Evolutionary conservation across 2,113 vertebrate species (phyloP).

Genomic region (Pomatostomus ruficeps): DNA sequence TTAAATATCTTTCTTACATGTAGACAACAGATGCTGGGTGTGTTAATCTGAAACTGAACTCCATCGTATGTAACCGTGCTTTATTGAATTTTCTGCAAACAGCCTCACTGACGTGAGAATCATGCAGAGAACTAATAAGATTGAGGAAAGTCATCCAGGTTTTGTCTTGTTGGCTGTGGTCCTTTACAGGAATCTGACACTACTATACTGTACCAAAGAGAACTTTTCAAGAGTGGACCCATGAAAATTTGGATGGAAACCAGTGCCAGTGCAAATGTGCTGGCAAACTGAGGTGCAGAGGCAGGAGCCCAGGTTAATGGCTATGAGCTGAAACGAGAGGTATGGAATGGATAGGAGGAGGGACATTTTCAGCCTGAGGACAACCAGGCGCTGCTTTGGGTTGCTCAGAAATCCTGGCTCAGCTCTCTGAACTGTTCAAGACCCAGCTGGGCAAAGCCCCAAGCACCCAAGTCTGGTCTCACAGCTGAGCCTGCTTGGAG

Average conservation of each 20-base stretch:
- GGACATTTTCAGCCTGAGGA: neutral
- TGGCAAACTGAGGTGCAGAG: neutral
- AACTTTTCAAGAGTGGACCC: neutral
- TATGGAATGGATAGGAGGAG: neutral
- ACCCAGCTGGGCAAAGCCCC: neutral
- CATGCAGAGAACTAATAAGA: neutral
- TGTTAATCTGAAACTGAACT: neutral
- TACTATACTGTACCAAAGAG: neutral
- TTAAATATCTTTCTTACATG: neutral
- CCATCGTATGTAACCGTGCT: neutral
- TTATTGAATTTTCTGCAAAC: neutral
- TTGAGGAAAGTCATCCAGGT: neutral
- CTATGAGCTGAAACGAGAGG: neutral
- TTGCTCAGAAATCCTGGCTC: neutral
- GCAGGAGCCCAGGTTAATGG: neutral
- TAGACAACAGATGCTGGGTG: neutral
- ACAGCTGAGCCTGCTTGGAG: neutral
- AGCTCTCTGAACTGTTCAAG: neutral
- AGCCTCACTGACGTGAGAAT: neutral
- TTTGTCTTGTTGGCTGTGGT: neutral
- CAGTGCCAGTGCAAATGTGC: neutral
- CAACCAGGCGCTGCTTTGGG: rapidly evolving
- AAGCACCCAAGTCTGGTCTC: neutral
- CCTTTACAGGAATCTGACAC: neutral
- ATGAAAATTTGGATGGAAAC: neutral